phyloP scores from a whole-genome alignment of 2,113 vertebrate genomes.

The Axis porcinus region DNA sequence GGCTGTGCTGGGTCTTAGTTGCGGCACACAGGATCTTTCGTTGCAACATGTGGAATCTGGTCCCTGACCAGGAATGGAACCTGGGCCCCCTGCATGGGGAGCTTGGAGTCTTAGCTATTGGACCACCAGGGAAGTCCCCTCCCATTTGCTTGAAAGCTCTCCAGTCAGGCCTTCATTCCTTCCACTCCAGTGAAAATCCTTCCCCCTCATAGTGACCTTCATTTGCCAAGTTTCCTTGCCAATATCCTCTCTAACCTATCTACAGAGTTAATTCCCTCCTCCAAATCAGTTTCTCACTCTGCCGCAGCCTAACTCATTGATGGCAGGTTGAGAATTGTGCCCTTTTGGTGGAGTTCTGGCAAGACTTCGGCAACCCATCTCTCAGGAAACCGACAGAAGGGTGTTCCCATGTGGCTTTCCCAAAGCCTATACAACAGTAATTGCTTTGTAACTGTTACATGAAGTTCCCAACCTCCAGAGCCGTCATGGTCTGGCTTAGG shows the following conservation, averaged over 20 bases:
- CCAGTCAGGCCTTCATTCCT: not conserved
- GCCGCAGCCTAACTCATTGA: not conserved
- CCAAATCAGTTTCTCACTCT: not conserved
- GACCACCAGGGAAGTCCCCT: not conserved
- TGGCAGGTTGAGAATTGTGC: not conserved
- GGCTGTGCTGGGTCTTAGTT: not conserved
- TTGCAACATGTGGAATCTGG: not conserved
- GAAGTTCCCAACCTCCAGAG: not conserved
- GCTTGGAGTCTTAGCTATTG: not conserved
- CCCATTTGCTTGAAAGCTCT: not conserved
- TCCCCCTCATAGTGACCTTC: not conserved
- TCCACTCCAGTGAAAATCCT: not conserved
- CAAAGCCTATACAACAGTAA: not conserved
- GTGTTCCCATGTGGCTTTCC: not conserved
- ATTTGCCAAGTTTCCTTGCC: not conserved
- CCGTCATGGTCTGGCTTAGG: not conserved
- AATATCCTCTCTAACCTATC: not conserved
- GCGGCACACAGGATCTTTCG: not conserved
- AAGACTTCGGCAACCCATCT: not conserved
- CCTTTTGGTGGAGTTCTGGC: not conserved
- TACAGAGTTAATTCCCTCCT: not conserved
- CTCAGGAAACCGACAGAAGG: not conserved
- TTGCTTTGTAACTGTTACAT: not conserved
- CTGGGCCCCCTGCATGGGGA: not conserved
- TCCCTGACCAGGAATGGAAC: not conserved